Percentiles rank a stretch among this genome's conserved stretches.
Evolutionary conservation across 64 coral and sea anemone genomes (phyloP).

Genomic region (Astreopora myriophthalma): DNA sequence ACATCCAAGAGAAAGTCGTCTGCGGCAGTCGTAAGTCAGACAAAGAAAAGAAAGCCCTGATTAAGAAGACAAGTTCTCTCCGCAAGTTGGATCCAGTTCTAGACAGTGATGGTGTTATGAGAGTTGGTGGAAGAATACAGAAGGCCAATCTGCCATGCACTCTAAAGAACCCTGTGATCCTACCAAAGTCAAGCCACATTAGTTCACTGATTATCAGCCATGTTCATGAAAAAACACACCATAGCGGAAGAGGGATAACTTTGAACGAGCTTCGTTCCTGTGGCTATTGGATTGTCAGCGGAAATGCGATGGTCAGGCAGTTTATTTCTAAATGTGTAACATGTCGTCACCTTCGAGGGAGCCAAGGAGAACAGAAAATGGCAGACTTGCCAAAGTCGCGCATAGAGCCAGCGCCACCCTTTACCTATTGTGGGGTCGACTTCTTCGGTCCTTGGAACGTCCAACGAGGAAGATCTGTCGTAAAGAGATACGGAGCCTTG

Average conservation of each 20-base stretch:
- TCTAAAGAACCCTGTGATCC: conserved; percentile 1
- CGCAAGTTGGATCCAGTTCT: conserved; percentile 17
- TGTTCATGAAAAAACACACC: conserved; percentile 32
- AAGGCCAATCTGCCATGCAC: neutral
- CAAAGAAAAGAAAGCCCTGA: conserved; percentile 45
- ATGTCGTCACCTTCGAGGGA: conserved; percentile 37
- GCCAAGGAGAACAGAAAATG: conserved; percentile 54
- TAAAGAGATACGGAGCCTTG: conserved; percentile 42
- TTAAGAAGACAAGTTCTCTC: conserved; percentile 40
- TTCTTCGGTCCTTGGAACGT: conserved; percentile 7
- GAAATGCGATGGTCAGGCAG: conserved; percentile 21
- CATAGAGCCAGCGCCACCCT: conserved; percentile 32
- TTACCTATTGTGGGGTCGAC: conserved; percentile 49
- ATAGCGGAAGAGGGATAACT: conserved; percentile 45
- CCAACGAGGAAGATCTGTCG: conserved; percentile 14
- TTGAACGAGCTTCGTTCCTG: conserved; percentile 34
- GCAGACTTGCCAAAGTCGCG: conserved; percentile 55
- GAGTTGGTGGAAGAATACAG: conserved; percentile 11
- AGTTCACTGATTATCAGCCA: conserved; percentile 33
- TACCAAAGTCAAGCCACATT: conserved; percentile 42
- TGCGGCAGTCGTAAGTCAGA: conserved; percentile 2
- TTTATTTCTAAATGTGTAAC: conserved; percentile 50
- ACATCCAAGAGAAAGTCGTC: neutral
- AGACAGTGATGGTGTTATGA: neutral
- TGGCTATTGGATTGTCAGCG: conserved; percentile 1